Evolutionary conservation across 2,888 invertebrate genomes (phyloP).

Genomic region (Rambutsinella grinnellia): DNA sequence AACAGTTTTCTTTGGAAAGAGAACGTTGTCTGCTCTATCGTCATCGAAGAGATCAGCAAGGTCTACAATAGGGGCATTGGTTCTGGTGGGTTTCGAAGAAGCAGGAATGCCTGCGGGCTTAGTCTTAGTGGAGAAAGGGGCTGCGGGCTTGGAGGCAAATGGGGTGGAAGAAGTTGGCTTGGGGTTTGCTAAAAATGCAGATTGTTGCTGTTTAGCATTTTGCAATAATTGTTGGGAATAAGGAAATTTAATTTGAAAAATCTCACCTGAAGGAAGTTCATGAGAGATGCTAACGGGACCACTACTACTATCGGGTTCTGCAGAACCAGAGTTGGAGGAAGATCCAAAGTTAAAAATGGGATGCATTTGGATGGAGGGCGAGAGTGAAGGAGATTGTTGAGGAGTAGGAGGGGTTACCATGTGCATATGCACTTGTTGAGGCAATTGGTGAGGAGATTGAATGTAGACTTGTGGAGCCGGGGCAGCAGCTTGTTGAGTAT

Average conservation of each 20-base stretch:
- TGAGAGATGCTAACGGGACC: conserved; percentile 57
- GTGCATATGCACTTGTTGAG: background rate
- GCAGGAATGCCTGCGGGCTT: background rate
- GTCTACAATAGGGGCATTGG: background rate
- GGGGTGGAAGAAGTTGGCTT: background rate
- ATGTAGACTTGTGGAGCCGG: background rate
- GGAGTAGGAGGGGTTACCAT: background rate
- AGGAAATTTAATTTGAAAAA: conserved; percentile 60
- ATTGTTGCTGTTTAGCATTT: background rate
- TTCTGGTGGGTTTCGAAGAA: background rate
- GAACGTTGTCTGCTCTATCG: conserved; percentile 22
- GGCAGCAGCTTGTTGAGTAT: background rate
- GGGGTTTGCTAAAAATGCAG: background rate
- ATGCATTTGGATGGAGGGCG: background rate
- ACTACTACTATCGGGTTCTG: background rate
- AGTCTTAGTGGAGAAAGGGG: background rate
- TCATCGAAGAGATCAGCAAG: conserved; percentile 21
- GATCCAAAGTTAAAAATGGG: conserved; percentile 3
- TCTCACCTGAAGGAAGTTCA: conserved; percentile 59
- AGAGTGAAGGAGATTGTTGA: background rate
- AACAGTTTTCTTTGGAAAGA: conserved; percentile 11
- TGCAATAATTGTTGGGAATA: no score
- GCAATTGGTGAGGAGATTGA: background rate
- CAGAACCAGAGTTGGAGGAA: conserved; percentile 13
- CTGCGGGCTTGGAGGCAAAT: background rate